phyloP scores from a whole-genome alignment of 1,140 invertebrate genomes.

The Trypoxylus dichotomus region DNA sequence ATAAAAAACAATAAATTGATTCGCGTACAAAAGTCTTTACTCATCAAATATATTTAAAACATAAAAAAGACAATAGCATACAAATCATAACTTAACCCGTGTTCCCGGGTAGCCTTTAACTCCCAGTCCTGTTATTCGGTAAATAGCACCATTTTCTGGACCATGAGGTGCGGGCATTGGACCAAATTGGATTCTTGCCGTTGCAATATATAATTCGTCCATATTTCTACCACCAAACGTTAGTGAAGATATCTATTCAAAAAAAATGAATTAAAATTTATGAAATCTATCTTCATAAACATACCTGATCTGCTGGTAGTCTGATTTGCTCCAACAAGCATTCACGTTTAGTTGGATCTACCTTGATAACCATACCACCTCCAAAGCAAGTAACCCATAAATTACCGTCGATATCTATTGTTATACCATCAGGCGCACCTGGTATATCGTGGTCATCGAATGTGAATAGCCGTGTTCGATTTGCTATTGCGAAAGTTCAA shows the following conservation, averaged over 20 bases:
- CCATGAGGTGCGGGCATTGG: constrained; percentile 57
- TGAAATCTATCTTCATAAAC: neutral
- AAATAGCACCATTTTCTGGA: constrained; percentile 64
- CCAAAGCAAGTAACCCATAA: constrained; percentile 64
- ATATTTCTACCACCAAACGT: constrained; percentile 63
- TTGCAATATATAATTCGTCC: constrained; percentile 58
- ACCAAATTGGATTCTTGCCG: constrained; percentile 44
- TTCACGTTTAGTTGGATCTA: constrained; percentile 48
- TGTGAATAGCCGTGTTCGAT: constrained; percentile 40
- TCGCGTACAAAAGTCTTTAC: too few species aligned
- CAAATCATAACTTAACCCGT: constrained; percentile 27
- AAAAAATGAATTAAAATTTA: constrained; percentile 2
- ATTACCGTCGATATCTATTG: constrained; percentile 65
- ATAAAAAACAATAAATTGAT: too few species aligned
- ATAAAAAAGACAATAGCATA: neutral
- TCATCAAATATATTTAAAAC: too few species aligned
- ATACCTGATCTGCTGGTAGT: constrained; percentile 41
- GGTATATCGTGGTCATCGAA: constrained; percentile 38
- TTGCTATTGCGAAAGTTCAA: constrained; percentile 40
- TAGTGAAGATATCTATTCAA: constrained; percentile 57
- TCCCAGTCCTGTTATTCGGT: constrained; percentile 66
- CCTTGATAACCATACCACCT: constrained; percentile 45
- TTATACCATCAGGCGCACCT: constrained; percentile 68
- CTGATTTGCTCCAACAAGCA: constrained; percentile 39
- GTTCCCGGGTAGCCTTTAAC: constrained; percentile 55